phyloP scores from a whole-genome alignment of 2,888 invertebrate species.

The Exephanes ischioxanthus region DNA sequence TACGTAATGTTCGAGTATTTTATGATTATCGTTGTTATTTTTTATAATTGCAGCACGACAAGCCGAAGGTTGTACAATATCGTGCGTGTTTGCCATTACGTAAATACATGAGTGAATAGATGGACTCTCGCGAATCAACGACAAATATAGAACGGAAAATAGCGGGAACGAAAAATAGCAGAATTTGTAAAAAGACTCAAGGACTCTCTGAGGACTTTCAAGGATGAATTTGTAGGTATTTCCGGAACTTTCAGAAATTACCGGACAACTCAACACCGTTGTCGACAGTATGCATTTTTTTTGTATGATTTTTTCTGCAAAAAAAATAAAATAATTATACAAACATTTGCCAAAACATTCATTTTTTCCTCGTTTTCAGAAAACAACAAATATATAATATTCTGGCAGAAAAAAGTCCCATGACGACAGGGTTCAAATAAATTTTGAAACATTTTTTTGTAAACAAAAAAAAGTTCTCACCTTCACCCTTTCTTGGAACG shows the following conservation, averaged over 20 bases:
- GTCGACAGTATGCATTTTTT: neutral
- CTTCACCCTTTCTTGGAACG: slow-evolving; percentile 96
- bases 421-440: slow-evolving; percentile 1
- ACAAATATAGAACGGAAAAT: neutral
- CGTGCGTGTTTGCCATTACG: neutral
- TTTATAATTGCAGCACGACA: neutral
- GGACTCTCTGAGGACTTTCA: neutral
- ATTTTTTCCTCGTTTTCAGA: neutral
- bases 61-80: neutral
- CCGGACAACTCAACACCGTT: neutral
- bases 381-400: neutral
- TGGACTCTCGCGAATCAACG: neutral
- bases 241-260: neutral
- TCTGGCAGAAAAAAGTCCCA: neutral
- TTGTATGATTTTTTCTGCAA: neutral
- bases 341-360: neutral
- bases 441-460: neutral
- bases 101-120: neutral
- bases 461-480: slow-evolving; percentile 86
- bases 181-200: neutral
- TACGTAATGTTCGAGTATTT: neutral
- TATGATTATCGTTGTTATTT: neutral
- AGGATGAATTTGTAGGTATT: neutral
- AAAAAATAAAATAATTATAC: neutral
- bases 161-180: neutral